These are phyloP conservation scores for Halocynthia aurantium DNA, from an alignment of 23 tunicate genomes.

Conservation along the genomic window DNA sequence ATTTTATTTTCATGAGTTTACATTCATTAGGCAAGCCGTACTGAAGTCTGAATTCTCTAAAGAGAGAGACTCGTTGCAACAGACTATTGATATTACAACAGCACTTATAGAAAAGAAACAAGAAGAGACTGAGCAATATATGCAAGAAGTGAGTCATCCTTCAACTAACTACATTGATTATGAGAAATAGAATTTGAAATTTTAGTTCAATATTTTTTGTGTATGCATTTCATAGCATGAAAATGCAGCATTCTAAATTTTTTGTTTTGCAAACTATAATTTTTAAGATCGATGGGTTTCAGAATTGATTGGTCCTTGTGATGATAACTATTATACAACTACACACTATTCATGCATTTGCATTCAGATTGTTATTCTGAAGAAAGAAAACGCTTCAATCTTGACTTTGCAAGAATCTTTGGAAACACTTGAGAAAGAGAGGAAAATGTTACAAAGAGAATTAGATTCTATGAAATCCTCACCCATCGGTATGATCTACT, in stretches of 20 bases:
- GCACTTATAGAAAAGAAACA: constrained; percentile 57
- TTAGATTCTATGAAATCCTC: not conserved
- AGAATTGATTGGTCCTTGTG: no score
- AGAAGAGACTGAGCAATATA: constrained; percentile 31
- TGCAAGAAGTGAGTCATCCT: constrained; percentile 16
- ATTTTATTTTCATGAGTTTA: no score
- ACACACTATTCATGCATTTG: not conserved
- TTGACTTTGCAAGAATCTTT: constrained; percentile 19
- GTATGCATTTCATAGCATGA: no score
- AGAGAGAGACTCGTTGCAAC: constrained; percentile 65
- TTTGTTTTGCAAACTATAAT: no score
- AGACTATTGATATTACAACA: constrained; percentile 74
- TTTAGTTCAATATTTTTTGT: no score
- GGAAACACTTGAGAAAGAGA: constrained; percentile 10
- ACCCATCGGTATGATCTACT: not conserved
- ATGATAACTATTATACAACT: no score
- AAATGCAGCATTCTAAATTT: no score
- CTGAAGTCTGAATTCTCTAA: constrained; percentile 61
- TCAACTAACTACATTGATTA: no score
- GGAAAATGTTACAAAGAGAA: not conserved
- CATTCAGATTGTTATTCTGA: constrained; percentile 7
- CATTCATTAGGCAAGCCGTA: constrained; percentile 40
- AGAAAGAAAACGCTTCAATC: not conserved
- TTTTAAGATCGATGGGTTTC: no score
- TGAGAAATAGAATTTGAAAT: no score